These are phyloP conservation scores for Rotaria sp. DNA, from an alignment of 2,888 invertebrate species.

Conservation along the genomic window DNA sequence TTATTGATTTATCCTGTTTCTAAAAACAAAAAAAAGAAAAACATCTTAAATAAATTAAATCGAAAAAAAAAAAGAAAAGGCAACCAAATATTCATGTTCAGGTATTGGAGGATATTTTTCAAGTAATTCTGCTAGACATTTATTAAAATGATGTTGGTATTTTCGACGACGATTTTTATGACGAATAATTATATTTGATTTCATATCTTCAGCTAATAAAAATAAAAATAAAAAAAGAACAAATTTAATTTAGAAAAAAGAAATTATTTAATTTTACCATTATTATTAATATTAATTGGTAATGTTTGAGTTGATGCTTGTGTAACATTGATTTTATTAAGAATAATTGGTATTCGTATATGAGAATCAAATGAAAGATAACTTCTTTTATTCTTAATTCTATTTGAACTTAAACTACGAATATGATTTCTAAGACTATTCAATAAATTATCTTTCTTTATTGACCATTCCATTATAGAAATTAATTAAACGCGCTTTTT, in stretches of 20 bases:
- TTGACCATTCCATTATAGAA: not conserved
- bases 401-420: not conserved
- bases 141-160: not conserved
- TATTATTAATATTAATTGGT: not conserved
- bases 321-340: not conserved
- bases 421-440: not conserved
- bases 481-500: not conserved
- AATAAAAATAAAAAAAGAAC: no score
- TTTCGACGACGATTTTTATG: not conserved
- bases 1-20: not conserved
- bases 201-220: not conserved
- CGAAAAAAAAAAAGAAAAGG: not conserved
- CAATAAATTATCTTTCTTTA: not conserved
- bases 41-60: no score
- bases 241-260: no score
- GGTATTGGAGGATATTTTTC: not conserved
- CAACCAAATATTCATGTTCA: not conserved
- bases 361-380: not conserved
- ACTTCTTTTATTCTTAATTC: not conserved
- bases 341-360: slow-evolving; percentile 1
- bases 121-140: not conserved
- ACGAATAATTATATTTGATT: not conserved
- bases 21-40: not conserved
- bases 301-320: not conserved
- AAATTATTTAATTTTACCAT: not conserved